A percentile compares a stretch with the other conserved stretches of the same genome.
Conservation (phyloP, 2,888 invertebrate species). For the Teleiodes luculella region DNA sequence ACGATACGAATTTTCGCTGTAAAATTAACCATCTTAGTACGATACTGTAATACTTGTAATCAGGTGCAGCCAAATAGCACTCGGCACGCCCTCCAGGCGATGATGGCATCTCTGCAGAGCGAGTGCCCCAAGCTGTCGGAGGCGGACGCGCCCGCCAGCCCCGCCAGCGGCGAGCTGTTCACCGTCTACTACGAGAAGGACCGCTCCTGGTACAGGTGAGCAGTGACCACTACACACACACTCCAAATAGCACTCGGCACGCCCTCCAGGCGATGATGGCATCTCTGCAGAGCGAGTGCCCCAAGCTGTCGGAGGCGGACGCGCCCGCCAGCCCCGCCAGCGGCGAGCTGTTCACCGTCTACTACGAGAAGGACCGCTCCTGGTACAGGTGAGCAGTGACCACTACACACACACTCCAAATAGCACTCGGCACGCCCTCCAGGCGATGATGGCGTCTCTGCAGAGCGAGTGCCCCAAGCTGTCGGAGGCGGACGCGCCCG, state of each 20-base stretch:
- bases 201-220: slow-evolving; percentile 86
- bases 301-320: slow-evolving; percentile 67
- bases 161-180: slow-evolving; percentile 81
- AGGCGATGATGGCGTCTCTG: slow-evolving; percentile 81
- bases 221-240: no score
- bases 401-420: no score
- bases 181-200: slow-evolving; percentile 83
- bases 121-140: slow-evolving; percentile 77
- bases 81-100: slow-evolving; percentile 64
- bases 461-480: slow-evolving; percentile 80
- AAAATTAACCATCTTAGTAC: no score
- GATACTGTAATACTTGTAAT: background rate
- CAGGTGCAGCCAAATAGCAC: slow-evolving; percentile 67
- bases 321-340: slow-evolving; percentile 60
- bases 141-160: slow-evolving; percentile 54
- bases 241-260: slow-evolving; percentile 58
- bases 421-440: slow-evolving; percentile 62
- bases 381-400: slow-evolving; percentile 88
- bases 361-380: slow-evolving; percentile 79
- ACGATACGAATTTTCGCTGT: no score
- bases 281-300: slow-evolving; percentile 81
- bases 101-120: slow-evolving; percentile 83
- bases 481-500: slow-evolving; percentile 62
- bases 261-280: slow-evolving; percentile 81
- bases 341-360: slow-evolving; percentile 84